Conservation (phyloP, 2,113 vertebrate species). For the Sinocyclocheilus grahami region DNA sequence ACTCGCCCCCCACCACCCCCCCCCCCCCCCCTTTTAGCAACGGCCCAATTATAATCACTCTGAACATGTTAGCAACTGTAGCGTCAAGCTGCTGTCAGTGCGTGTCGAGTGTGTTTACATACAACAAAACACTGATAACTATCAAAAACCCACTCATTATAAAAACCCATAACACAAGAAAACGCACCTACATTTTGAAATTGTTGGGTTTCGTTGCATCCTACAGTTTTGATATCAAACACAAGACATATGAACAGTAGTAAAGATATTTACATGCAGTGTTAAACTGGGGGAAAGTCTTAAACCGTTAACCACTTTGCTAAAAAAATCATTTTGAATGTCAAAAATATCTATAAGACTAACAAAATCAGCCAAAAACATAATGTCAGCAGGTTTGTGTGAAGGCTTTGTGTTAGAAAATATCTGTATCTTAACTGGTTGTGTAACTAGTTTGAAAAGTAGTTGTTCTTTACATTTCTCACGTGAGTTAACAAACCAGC, state of each 20-base stretch:
- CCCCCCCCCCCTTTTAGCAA: background rate
- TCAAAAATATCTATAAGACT: background rate
- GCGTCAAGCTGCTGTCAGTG: background rate
- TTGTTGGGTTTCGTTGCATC: background rate
- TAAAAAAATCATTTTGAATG: background rate
- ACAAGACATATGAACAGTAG: slow-evolving; percentile 6
- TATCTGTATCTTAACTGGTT: background rate
- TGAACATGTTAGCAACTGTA: background rate
- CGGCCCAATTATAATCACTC: background rate
- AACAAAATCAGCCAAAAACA: background rate
- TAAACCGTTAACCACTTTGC: background rate
- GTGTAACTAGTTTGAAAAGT: background rate
- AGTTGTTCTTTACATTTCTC: too few relatives aligned
- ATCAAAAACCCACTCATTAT: background rate
- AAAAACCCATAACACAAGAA: background rate
- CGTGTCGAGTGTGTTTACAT: slow-evolving; percentile 8
- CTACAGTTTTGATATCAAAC: slow-evolving; percentile 33
- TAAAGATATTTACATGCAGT: background rate
- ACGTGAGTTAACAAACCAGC: slow-evolving; percentile 54
- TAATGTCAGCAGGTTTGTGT: background rate
- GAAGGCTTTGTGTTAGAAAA: background rate
- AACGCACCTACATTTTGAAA: background rate
- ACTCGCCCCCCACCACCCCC: too few relatives aligned
- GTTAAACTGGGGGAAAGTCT: background rate
- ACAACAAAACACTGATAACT: slow-evolving; percentile 22